These are phyloP conservation scores for Saturnia japonica DNA, from an alignment of 2,888 invertebrate species.

Conservation along the genomic window DNA sequence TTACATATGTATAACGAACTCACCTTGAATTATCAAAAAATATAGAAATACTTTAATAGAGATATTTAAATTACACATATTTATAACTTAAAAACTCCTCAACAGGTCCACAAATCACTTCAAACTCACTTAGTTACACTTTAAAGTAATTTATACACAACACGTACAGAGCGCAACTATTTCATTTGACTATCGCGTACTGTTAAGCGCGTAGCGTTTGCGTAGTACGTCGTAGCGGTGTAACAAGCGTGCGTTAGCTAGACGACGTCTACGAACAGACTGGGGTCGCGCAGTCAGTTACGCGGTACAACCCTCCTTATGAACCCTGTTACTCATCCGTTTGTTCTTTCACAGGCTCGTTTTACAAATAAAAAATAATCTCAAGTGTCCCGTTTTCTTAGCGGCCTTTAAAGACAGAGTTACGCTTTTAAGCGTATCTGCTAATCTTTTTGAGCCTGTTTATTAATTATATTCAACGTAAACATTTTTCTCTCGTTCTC, in stretches of 20 bases:
- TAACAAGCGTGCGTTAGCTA: slow-evolving; percentile 35
- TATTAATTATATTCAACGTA: not conserved
- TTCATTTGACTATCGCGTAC: slow-evolving; percentile 26
- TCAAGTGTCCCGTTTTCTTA: slow-evolving; percentile 38
- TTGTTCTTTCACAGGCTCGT: slow-evolving; percentile 53
- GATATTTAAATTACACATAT: slow-evolving; percentile 43
- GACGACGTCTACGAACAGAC: slow-evolving; percentile 43
- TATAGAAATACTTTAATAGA: slow-evolving; percentile 43
- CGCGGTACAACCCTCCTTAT: slow-evolving; percentile 38
- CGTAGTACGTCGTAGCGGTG: slow-evolving; percentile 18
- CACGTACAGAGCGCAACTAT: slow-evolving; percentile 30
- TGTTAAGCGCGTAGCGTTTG: slow-evolving; percentile 36
- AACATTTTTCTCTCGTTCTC: not conserved
- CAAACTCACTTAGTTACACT: slow-evolving; percentile 29
- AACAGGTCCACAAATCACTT: slow-evolving; percentile 29
- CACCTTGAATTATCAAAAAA: slow-evolving; percentile 48
- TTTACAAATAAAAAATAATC: slow-evolving; percentile 45
- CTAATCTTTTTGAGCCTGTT: slow-evolving; percentile 3
- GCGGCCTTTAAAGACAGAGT: slow-evolving; percentile 23
- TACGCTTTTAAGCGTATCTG: slow-evolving; percentile 10
- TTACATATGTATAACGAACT: slow-evolving; percentile 23
- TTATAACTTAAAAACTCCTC: slow-evolving; percentile 31
- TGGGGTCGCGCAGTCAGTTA: slow-evolving; percentile 36
- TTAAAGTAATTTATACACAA: slow-evolving; percentile 22
- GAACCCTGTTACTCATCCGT: slow-evolving; percentile 55